Evolutionary conservation across 2,113 vertebrate genomes (phyloP).

Genomic region (Colaptes auratus): DNA sequence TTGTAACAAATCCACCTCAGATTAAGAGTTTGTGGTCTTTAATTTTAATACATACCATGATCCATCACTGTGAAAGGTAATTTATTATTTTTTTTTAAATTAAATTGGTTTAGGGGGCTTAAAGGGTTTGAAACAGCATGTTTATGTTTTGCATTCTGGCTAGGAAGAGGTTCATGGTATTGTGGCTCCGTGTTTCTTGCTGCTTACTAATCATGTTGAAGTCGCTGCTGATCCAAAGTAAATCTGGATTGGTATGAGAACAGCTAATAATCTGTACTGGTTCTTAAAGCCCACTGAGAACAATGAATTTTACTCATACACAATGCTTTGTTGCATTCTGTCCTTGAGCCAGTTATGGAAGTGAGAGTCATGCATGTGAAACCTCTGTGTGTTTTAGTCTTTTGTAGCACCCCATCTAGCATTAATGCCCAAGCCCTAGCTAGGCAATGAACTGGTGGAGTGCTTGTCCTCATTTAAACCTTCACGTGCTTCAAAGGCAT

Average conservation of each 20-base stretch:
- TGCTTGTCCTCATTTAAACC: constrained; percentile 42
- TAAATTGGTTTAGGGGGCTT: background rate
- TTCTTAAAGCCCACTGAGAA: constrained; percentile 57
- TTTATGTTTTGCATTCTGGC: background rate
- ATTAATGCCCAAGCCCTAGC: constrained; percentile 27
- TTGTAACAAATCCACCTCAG: background rate
- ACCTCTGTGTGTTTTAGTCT: constrained; percentile 21
- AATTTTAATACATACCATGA: background rate
- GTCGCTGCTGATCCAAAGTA: constrained; percentile 54
- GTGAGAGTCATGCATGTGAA: constrained; percentile 19
- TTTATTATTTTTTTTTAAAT: background rate
- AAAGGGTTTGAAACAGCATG: background rate
- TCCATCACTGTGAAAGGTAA: background rate
- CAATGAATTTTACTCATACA: constrained; percentile 39
- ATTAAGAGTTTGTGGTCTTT: background rate
- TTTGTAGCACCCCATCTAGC: constrained; percentile 7
- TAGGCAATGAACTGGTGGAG: constrained; percentile 14
- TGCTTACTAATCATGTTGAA: constrained; percentile 25
- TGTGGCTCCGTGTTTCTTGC: background rate
- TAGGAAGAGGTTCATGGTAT: background rate
- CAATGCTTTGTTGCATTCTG: background rate
- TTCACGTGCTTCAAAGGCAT: background rate
- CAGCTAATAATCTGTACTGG: constrained; percentile 55
- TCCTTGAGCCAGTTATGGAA: background rate
- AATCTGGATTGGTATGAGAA: constrained; percentile 59